Conservation (phyloP, 2,113 vertebrate species). For the Microtus richardsoni region DNA sequence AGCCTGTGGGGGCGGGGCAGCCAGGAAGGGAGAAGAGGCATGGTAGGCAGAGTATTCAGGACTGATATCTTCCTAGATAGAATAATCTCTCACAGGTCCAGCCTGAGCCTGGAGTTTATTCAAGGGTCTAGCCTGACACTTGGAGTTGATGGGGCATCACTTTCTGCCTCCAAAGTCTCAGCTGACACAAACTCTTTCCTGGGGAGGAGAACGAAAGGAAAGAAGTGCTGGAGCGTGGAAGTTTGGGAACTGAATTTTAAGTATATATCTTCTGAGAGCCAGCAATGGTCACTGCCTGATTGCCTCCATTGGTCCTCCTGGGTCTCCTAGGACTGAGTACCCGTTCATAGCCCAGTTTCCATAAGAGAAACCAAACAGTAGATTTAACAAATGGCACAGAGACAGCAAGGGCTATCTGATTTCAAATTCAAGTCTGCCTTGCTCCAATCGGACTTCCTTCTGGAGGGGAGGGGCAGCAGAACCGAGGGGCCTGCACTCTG, state of each 20-base stretch:
- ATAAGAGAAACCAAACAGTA: background rate
- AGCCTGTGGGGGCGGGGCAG: background rate
- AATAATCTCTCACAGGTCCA: background rate
- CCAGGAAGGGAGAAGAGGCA: background rate
- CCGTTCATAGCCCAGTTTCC: background rate
- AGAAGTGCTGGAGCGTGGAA: background rate
- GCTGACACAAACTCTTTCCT: background rate
- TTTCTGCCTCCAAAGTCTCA: background rate
- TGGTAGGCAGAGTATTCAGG: background rate
- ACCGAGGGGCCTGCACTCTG: background rate
- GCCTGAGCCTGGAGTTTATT: background rate
- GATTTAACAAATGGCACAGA: background rate
- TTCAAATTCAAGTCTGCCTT: background rate
- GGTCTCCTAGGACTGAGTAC: background rate
- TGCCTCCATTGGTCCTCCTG: background rate
- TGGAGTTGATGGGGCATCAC: background rate
- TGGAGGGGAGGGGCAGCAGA: fast-evolving
- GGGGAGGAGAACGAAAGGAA: background rate
- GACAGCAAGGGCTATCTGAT: background rate
- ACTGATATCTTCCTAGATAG: slow-evolving; percentile 10
- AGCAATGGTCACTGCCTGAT: background rate
- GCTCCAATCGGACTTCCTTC: background rate
- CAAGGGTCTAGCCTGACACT: background rate
- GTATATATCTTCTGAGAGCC: background rate
- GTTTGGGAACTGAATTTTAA: background rate